These are phyloP conservation scores for Heteromyza rotundicornis DNA, from an alignment of 2,888 invertebrate species.

Conservation along the genomic window DNA sequence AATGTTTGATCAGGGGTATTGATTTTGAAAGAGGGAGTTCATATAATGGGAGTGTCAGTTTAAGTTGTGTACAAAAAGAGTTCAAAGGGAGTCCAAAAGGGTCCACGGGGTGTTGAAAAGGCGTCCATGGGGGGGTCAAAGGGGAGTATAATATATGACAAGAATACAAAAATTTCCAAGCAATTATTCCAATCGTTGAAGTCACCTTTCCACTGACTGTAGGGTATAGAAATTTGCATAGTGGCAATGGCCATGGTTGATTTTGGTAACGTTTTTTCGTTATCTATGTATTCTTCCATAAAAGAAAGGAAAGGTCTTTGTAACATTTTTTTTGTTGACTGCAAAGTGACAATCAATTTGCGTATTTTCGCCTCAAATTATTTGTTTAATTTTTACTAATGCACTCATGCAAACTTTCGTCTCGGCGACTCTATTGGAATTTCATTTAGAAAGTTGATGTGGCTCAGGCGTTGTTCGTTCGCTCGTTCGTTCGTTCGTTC, in stretches of 20 bases:
- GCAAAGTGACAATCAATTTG: conserved; percentile 56
- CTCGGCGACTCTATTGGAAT: conserved; percentile 36
- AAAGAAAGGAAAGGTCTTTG: conserved; percentile 37
- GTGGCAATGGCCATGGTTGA: not conserved
- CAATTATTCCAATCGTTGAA: too few relatives aligned
- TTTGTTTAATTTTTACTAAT: conserved; percentile 52
- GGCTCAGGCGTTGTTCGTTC: too few relatives aligned
- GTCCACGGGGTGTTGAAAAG: too few relatives aligned
- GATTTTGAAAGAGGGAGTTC: too few relatives aligned
- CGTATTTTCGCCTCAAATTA: conserved; percentile 55
- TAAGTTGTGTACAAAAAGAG: too few relatives aligned
- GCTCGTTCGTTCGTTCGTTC: too few relatives aligned
- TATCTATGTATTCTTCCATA: not conserved
- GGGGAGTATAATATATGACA: too few relatives aligned
- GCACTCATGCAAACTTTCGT: conserved; percentile 17
- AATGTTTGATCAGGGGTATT: too few relatives aligned
- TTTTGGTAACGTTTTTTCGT: not conserved
- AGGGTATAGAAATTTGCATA: conserved; percentile 1
- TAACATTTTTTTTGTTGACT: conserved; percentile 26
- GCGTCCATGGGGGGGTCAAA: too few relatives aligned
- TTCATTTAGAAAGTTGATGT: conserved; percentile 49
- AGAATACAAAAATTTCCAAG: too few relatives aligned
- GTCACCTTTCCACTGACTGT: not conserved
- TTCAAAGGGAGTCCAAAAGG: too few relatives aligned
- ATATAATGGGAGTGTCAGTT: too few relatives aligned